Evolutionary conservation across 1,140 invertebrate genomes (phyloP), one percentile per base, ranked within the genome.

Genomic region (Zaprionus tsacasi): DNA sequence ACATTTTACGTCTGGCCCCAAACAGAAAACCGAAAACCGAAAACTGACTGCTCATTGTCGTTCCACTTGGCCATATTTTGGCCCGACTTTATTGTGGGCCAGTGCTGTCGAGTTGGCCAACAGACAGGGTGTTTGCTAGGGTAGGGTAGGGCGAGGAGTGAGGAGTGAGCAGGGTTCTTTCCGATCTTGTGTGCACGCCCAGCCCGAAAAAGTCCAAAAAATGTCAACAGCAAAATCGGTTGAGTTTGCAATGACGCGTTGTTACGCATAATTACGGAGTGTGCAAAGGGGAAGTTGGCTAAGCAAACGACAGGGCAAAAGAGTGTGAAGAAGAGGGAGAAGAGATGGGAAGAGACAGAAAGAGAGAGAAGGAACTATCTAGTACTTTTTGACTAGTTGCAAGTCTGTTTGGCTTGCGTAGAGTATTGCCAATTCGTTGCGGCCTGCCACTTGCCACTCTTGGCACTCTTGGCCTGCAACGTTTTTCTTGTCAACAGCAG

Each of bases 51-150:
- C 74, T 87, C 83, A 88, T 88, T 87, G 77, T 80, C 80, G 73
- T 82, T 86, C 48, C 70, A 64, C 35, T 56, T 73, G 73, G 70
- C 79, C 79, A 88, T 88, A 88, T 88, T 88, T 81, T 82, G 77
- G 80, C 66, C 50, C 59, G 70, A 88, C 63, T 88, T 88, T 89
- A 81, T 88, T 76, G 71, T 78, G 30, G 64, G 56, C 59, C 73
- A 77, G 58, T 63, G 63, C 27, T 56, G 64, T 21, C 25, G 7
- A 30, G 33, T 12, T 10, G 21, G 8, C n/a, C 33, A 13, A 63
- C 30, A 35, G 30, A 15, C n/a, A 8, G 54, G 27, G 27, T 30
- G 27, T 30, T 30, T 30, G 27, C 1, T 27, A 27, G 25, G 25
- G 25, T 4, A 27, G 25, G 25, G 25, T 30, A 30, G 27, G 21